These are phyloP conservation scores for Carabus problematicus DNA, from an alignment of 2,888 invertebrate species.

Conservation along the genomic window DNA sequence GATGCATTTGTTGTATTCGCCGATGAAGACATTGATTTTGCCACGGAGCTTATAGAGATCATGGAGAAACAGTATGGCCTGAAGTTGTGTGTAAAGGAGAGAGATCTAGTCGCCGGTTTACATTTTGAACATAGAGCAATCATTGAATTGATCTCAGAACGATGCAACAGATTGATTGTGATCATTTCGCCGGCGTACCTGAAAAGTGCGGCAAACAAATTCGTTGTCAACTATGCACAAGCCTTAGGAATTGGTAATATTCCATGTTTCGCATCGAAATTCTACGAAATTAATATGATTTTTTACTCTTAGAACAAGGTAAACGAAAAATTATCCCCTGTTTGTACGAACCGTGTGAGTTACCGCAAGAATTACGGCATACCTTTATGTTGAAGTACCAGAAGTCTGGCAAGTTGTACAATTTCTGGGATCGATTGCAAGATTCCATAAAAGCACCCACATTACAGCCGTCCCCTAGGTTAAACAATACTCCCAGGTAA, in stretches of 20 bases:
- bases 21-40: slow-evolving; percentile 76
- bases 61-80: slow-evolving; percentile 69
- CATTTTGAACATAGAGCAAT: slow-evolving; percentile 76
- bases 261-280: neutral
- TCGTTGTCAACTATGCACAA: slow-evolving; percentile 81
- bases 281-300: neutral
- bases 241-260: slow-evolving; percentile 78
- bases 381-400: slow-evolving; percentile 71
- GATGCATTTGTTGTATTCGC: slow-evolving; percentile 82
- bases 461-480: slow-evolving; percentile 16
- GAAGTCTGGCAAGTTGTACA: slow-evolving; percentile 62
- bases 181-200: slow-evolving; percentile 81
- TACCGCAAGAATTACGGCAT: slow-evolving; percentile 72
- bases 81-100: slow-evolving; percentile 76
- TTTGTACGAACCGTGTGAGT: slow-evolving; percentile 68
- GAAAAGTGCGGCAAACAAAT: slow-evolving; percentile 75
- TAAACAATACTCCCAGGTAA: slow-evolving; percentile 20
- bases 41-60: slow-evolving; percentile 67
- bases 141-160: slow-evolving; percentile 73
- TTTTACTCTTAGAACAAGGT: slow-evolving; percentile 57
- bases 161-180: slow-evolving; percentile 81
- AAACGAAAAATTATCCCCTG: slow-evolving; percentile 75
- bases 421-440: slow-evolving; percentile 76
- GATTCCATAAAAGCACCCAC: slow-evolving; percentile 60
- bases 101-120: slow-evolving; percentile 74